These are phyloP conservation scores for Podiceps cristatus DNA, from an alignment of 2,113 vertebrate genomes.

Conservation along the genomic window DNA sequence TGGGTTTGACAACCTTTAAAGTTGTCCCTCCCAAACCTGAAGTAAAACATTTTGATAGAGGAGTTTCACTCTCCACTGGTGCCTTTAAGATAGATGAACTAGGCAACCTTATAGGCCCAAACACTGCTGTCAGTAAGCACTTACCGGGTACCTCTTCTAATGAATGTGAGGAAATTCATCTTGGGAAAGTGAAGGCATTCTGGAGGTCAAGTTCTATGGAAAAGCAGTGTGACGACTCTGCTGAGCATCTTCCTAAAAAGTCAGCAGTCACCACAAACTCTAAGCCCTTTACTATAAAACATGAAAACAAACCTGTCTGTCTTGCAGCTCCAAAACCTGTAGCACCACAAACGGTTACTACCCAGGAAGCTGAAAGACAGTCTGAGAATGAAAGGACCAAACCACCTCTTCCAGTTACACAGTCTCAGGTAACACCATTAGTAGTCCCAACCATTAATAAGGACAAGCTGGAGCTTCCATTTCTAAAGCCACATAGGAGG, in stretches of 20 bases:
- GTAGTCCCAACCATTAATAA: slow-evolving; percentile 15
- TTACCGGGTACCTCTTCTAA: background rate
- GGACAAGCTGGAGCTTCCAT: slow-evolving; percentile 74
- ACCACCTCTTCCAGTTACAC: background rate
- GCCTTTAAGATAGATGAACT: slow-evolving; percentile 94
- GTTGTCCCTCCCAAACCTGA: slow-evolving; percentile 88
- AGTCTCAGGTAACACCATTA: slow-evolving; percentile 14
- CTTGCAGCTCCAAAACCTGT: background rate
- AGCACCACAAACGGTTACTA: background rate
- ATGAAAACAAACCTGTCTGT: background rate
- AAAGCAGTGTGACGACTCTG: slow-evolving; percentile 46
- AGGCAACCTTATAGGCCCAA: slow-evolving; percentile 87
- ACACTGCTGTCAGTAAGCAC: background rate
- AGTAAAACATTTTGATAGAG: slow-evolving; percentile 67
- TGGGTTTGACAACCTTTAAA: slow-evolving; percentile 92
- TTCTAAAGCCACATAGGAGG: slow-evolving; percentile 86
- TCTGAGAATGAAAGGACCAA: background rate
- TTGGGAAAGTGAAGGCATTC: slow-evolving; percentile 85
- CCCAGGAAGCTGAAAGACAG: background rate
- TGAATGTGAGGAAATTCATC: slow-evolving; percentile 68
- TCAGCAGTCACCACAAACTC: background rate
- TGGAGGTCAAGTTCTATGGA: slow-evolving; percentile 81
- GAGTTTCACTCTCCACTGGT: slow-evolving; percentile 72
- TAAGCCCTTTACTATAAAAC: slow-evolving; percentile 35
- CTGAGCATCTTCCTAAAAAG: slow-evolving; percentile 55